Conservation (phyloP, 2,888 invertebrate genomes). For the Gnatocerus cornutus region DNA sequence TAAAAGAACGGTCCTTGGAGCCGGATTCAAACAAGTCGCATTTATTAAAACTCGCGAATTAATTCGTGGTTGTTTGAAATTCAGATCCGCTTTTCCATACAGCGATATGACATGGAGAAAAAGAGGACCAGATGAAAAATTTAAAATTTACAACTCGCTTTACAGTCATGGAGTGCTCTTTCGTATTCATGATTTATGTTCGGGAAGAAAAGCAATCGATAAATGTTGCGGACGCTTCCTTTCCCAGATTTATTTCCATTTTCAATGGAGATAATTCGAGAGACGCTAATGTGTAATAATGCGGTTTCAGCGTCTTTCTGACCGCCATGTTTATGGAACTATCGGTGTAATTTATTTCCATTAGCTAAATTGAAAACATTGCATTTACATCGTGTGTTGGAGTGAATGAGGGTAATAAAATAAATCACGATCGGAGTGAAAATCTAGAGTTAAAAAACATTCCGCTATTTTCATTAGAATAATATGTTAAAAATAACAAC, state of each 20-base stretch:
- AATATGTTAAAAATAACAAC: too few species aligned
- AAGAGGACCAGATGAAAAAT: constrained; percentile 25
- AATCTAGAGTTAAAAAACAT: too few species aligned
- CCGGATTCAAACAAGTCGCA: neutral
- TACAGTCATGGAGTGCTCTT: constrained; percentile 22
- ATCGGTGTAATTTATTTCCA: constrained; percentile 42
- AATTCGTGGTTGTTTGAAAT: constrained; percentile 50
- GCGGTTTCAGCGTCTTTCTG: constrained; percentile 11
- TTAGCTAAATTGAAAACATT: constrained; percentile 42
- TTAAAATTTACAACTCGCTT: constrained; percentile 36
- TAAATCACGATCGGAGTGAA: constrained; percentile 12
- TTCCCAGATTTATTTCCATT: constrained; percentile 4
- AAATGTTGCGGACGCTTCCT: neutral
- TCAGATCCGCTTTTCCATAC: constrained; percentile 53
- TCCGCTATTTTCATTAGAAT: too few species aligned
- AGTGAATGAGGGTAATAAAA: constrained; percentile 10
- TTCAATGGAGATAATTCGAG: neutral
- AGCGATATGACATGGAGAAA: constrained; percentile 20
- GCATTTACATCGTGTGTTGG: constrained; percentile 6
- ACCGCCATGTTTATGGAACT: constrained; percentile 22
- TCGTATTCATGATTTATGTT: constrained; percentile 27
- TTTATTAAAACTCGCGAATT: constrained; percentile 49
- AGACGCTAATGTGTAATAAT: constrained; percentile 4
- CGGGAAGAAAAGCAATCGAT: constrained; percentile 20
- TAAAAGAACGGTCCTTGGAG: too few species aligned